phyloP scores from a whole-genome alignment of 2,113 vertebrate species.

The Dipodomys stephensi region DNA sequence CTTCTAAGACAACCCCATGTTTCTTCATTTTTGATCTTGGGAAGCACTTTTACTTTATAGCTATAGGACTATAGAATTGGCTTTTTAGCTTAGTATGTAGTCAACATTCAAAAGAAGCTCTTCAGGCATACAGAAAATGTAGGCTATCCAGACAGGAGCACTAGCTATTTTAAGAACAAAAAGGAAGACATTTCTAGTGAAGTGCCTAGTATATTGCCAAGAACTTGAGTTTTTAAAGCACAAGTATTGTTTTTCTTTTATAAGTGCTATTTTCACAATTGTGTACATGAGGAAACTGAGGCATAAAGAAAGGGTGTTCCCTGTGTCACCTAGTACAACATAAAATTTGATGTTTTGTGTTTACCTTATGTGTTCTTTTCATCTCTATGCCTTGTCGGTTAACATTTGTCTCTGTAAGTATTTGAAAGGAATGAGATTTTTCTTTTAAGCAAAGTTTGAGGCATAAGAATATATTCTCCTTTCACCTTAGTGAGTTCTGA shows the following conservation, averaged over 20 bases:
- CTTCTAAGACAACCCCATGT: not conserved
- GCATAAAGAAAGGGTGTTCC: not conserved
- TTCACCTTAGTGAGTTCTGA: not conserved
- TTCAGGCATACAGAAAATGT: constrained; percentile 9
- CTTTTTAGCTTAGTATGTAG: not conserved
- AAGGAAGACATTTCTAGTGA: constrained; percentile 24
- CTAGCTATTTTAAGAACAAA: constrained; percentile 17
- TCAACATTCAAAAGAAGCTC: constrained; percentile 14
- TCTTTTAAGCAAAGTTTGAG: not conserved
- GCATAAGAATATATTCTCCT: not conserved
- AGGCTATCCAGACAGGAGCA: not conserved
- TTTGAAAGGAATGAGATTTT: not conserved
- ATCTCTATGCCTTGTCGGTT: not conserved
- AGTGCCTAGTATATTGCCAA: not conserved
- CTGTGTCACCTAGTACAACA: not conserved
- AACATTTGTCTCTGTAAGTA: not conserved
- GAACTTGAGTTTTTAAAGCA: not conserved
- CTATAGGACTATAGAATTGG: not conserved
- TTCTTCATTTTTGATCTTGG: constrained; percentile 14
- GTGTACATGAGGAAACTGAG: not conserved
- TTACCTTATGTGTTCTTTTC: not conserved
- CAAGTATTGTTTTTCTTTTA: not conserved
- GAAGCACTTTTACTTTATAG: not conserved
- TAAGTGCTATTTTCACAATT: not conserved
- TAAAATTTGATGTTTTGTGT: not conserved